Evolutionary conservation across 2,113 vertebrate genomes (phyloP).

Genomic region (Pica pica): DNA sequence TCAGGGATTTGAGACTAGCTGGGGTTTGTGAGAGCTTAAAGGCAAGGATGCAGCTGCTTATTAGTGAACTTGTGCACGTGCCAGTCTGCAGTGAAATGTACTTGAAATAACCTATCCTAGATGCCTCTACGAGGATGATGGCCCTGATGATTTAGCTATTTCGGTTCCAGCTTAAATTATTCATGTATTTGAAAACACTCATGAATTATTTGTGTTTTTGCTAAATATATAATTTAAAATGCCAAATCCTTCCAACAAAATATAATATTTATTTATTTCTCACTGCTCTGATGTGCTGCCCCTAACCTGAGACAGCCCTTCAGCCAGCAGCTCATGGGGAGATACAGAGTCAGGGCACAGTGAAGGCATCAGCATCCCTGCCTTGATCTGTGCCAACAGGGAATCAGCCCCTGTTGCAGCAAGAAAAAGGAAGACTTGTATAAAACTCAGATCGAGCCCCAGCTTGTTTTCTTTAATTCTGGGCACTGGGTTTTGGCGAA

Average conservation of each 20-base stretch:
- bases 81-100: constrained; percentile 55
- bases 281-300: neutral
- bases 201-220: constrained; percentile 65
- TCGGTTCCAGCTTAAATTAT: constrained; percentile 57
- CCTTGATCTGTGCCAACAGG: neutral
- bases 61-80: constrained; percentile 55
- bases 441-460: neutral
- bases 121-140: constrained; percentile 40
- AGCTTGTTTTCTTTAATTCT: neutral
- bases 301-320: neutral
- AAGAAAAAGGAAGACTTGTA: neutral
- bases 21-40: constrained; percentile 13
- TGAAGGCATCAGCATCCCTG: neutral
- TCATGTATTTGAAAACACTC: constrained; percentile 63
- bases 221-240: constrained; percentile 61
- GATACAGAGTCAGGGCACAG: neutral
- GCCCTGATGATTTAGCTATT: constrained; percentile 65
- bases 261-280: constrained; percentile 1
- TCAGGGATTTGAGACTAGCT: constrained; percentile 1
- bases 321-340: rapidly evolving
- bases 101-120: constrained; percentile 62
- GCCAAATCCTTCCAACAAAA: constrained; percentile 1
- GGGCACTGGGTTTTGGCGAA: neutral
- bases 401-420: neutral
- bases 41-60: neutral